A percentile compares a stretch with the other conserved stretches of the same genome.
Evolutionary conservation across 2,888 invertebrate species (phyloP).

Genomic region (Chalcis sispes): DNA sequence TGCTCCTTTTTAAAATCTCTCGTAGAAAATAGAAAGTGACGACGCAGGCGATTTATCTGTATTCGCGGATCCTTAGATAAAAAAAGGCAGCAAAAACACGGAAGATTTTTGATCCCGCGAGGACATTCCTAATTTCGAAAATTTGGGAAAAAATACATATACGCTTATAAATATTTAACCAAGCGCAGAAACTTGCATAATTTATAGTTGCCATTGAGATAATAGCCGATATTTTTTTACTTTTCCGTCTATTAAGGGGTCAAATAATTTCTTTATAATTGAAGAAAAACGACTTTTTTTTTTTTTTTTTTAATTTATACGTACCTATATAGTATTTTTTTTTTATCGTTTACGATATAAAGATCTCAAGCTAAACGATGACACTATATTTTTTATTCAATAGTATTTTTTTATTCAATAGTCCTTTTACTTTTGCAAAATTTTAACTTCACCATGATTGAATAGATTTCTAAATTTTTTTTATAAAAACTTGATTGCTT

Average conservation of each 20-base stretch:
- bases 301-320: no score
- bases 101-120: slow-evolving; percentile 11
- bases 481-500: no score
- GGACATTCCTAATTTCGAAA: slow-evolving; percentile 2
- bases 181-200: no score
- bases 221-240: not conserved
- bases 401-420: no score
- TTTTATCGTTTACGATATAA: no score
- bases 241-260: not conserved
- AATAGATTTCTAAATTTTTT: no score
- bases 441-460: no score
- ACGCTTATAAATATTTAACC: not conserved
- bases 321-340: no score
- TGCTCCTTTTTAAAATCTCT: not conserved
- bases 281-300: not conserved
- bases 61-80: slow-evolving; percentile 1
- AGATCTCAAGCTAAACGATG: no score
- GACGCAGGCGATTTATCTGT: no score
- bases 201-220: slow-evolving; percentile 21
- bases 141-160: not conserved
- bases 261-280: not conserved
- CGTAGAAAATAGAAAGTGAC: not conserved
- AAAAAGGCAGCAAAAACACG: slow-evolving; percentile 19
- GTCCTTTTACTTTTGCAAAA: no score
- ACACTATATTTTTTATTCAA: no score